Percentiles rank a stretch among this genome's conserved stretches.
Evolutionary conservation across 2,113 vertebrate genomes (phyloP).

Genomic region (Pteronura brasiliensis): DNA sequence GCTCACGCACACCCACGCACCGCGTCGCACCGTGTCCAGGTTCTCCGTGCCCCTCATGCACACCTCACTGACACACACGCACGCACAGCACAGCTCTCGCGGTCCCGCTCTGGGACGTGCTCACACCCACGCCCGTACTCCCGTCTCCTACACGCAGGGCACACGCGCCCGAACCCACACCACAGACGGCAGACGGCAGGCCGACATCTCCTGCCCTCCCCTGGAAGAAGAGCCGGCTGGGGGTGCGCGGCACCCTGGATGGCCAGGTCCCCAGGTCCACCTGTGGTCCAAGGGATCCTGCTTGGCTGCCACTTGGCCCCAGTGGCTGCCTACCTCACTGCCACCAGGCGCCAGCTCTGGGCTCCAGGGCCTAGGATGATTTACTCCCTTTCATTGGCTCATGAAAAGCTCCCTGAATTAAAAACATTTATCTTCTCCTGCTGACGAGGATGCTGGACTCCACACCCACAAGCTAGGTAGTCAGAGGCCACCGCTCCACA

Average conservation of each 20-base stretch:
- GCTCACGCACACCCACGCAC: background rate
- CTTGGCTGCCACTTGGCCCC: accelerated
- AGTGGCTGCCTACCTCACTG: background rate
- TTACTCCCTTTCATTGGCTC: background rate
- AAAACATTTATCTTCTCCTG: conserved; percentile 44
- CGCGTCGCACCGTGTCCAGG: accelerated
- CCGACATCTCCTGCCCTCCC: accelerated
- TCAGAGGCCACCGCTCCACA: background rate
- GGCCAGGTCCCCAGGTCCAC: background rate
- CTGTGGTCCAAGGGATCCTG: background rate
- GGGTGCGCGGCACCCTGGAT: accelerated
- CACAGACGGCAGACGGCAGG: accelerated
- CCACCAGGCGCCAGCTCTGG: background rate
- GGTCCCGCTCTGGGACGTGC: accelerated
- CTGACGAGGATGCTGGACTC: background rate
- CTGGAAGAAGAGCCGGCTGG: accelerated
- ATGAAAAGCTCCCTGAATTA: background rate
- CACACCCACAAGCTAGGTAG: background rate
- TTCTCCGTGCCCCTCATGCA: accelerated
- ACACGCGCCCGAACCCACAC: accelerated
- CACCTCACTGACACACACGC: accelerated
- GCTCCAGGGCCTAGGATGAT: background rate
- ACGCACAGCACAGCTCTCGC: accelerated
- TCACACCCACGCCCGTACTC: background rate
- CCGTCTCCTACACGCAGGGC: accelerated